Evolutionary conservation across 2,113 vertebrate genomes (phyloP), one percentile per base, ranked within the genome.

Genomic region (Sardina pilchardus): DNA sequence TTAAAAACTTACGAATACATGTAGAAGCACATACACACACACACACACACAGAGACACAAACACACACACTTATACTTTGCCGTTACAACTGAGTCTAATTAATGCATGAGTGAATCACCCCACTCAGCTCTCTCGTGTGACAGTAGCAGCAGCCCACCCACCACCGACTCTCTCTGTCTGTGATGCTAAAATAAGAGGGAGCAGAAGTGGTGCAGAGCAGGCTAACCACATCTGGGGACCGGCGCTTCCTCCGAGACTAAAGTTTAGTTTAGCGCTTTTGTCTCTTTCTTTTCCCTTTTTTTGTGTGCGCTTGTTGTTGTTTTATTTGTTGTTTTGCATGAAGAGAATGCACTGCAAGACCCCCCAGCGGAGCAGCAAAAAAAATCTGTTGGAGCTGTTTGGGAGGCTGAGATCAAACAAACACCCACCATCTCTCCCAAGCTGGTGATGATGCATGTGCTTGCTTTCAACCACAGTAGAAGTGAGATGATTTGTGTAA

Each of bases 91-190:
- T 78, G 14, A 42, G 71, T 6, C 17, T 78, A 78, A 78, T 78
- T 5, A 78, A 78, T 78, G 71, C 71, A 36, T 30, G 30, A 17
- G 30, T 78, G 14, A 78, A 36, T 36, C 71, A 30, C 30, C 34
- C 71, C 34, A 78, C 71, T 78, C 71, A 78, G 30, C 71, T 78
- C 71, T 34, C 71, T 78, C 34, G n/a, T 67, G n/a, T 67, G 63
- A 67, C 63, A 67, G 63, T 14, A 30, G n/a, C 63, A 21, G 21
- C 6, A n/a, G 24, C 6, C 53, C 19, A 10, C n/a, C 34, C 59
- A 63, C 4, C 21, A 26, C 21, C 26, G 59, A 56, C 17, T 63
- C 8, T 2, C 45, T 47, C 53, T 50, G 48, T 59, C 19, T 59
- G 21, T 59, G 53, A 59, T 59, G 71, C 71, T 78, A 78, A 78